Evolutionary conservation across 2,797 vertebrate genomes (phyloP).

Genomic region (Xenentodon cancila): DNA sequence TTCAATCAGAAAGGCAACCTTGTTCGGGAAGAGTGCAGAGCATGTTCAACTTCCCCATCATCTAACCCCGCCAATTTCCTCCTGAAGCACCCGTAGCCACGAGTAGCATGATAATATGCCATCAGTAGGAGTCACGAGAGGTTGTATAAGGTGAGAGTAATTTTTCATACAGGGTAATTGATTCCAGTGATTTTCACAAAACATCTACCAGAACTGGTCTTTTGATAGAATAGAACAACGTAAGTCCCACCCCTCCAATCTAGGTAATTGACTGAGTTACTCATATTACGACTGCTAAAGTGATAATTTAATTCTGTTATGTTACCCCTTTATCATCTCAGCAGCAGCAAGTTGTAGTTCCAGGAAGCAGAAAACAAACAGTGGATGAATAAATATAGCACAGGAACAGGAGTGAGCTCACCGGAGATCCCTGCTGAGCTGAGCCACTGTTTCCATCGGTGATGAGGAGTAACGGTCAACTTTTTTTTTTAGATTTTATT

Average conservation of each 20-base stretch:
- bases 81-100: slow-evolving; percentile 19
- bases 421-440: not conserved
- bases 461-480: slow-evolving; percentile 24
- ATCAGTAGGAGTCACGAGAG: slow-evolving; percentile 21
- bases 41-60: slow-evolving; percentile 32
- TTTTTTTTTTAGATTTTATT: slow-evolving; percentile 31
- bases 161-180: slow-evolving; percentile 41
- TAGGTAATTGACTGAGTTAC: slow-evolving; percentile 46
- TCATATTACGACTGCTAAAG: slow-evolving; percentile 37
- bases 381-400: slow-evolving; percentile 16
- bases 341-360: slow-evolving; percentile 9
- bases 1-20: slow-evolving; percentile 62
- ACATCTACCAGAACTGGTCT: slow-evolving; percentile 45
- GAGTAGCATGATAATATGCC: slow-evolving; percentile 34
- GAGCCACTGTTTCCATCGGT: not conserved
- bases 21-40: slow-evolving; percentile 26
- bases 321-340: slow-evolving; percentile 32
- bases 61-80: slow-evolving; percentile 15
- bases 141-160: slow-evolving; percentile 5
- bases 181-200: slow-evolving; percentile 42
- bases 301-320: slow-evolving; percentile 50
- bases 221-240: not conserved
- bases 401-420: not conserved
- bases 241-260: slow-evolving; percentile 17
- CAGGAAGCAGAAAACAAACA: slow-evolving; percentile 16